Base-by-base conservation (phyloP, 1,140 invertebrate species). In the Drosophila sproati region DNA sequence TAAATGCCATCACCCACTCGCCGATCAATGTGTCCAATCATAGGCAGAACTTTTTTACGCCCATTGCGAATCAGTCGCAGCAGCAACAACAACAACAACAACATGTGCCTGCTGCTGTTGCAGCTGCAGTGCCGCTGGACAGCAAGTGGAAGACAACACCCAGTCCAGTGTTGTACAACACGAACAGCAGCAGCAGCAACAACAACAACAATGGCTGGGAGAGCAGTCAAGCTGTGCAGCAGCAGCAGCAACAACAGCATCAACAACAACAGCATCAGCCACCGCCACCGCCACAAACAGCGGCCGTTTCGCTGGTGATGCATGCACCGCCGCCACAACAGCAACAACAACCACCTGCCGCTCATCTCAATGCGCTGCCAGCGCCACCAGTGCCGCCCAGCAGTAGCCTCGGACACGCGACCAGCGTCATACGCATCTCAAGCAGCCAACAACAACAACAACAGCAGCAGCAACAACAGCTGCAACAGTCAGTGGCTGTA, bases 351-450 rank as follows among this genome's bases (percentile, higher is more conserved):
- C 83, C 90, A 82, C 83, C 78, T 82, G 68, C 86, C 78, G 82
- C 82, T 73, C 82, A 81, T 59, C 73, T 67, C 45, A 82, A 78
- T 52, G 48, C 79, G 45, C 71, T 90, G 74, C 81, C 87, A 29
- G 77, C 81, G 5, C 82, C 86, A 61, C 39, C 75, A 45, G 92
- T 91, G 48, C 91, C 93, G 37, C 92, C 82, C 77, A 75, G 79
- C 87, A 52, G 82, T 92, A 78, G 61, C 32, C 72, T 93, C 52
- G 93, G 93, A 66, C 93, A 94, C 80, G 94, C 94, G 32, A 96
- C 96, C 47, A 97, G 96, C 93, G 96, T 97, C 1, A 97, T 97
- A 82, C 93, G 96, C 91, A 96, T 97, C 76, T 97, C 96, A 3
- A 96, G 96, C 4, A 95, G 94, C 32, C 93, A 89, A 45, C 80